These are phyloP conservation scores for Lordiphosa stackelbergi DNA, from an alignment of 1,140 invertebrate species.

Conservation along the genomic window DNA sequence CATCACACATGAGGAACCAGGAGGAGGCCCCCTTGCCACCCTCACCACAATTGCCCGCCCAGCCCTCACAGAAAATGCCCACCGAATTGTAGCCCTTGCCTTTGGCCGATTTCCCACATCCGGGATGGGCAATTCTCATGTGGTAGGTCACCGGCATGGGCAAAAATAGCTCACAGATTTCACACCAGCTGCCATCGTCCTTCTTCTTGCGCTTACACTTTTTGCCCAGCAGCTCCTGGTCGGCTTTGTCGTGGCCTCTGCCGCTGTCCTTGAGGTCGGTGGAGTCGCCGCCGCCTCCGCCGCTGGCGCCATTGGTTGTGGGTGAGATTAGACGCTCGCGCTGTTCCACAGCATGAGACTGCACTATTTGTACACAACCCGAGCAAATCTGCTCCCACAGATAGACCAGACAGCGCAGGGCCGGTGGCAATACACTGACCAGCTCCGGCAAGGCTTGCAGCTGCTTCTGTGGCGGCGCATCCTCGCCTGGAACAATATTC, in stretches of 20 bases:
- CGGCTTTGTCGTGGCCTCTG: conserved; percentile 3
- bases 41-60: conserved; percentile 93
- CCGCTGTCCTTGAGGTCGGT: conserved; percentile 65
- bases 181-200: conserved; percentile 81
- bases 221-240: conserved; percentile 78
- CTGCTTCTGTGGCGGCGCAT: conserved; percentile 41
- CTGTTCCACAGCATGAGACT: conserved; percentile 69
- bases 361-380: conserved; percentile 81
- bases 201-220: conserved; percentile 80
- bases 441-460: conserved; percentile 68
- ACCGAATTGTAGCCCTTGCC: conserved; percentile 92
- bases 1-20: conserved; percentile 95
- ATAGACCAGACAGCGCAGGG: conserved; percentile 88
- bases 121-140: conserved; percentile 92
- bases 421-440: conserved; percentile 86
- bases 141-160: conserved; percentile 90
- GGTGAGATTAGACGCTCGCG: conserved; percentile 51
- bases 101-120: conserved; percentile 90
- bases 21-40: conserved; percentile 88
- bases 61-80: conserved; percentile 90
- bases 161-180: conserved; percentile 89
- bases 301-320: conserved; percentile 11
- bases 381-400: conserved; percentile 93
- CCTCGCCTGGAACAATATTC: conserved; percentile 22
- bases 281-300: conserved; percentile 61